Conservation (phyloP, 2,113 vertebrate genomes). For the Pipa parva region DNA sequence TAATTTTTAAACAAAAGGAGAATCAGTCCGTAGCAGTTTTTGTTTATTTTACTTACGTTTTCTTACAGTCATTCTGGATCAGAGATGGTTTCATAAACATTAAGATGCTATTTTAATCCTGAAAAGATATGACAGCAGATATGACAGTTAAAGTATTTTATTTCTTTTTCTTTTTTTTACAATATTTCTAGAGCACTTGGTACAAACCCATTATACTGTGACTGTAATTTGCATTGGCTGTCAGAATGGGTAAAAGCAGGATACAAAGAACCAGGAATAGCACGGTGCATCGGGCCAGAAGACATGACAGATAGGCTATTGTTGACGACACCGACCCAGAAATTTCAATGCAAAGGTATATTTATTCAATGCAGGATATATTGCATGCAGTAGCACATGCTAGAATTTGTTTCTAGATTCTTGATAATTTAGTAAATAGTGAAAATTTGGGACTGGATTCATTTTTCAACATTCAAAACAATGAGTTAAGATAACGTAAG, state of each 20-base stretch:
- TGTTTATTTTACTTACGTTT: neutral
- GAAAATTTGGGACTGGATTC: too few species aligned
- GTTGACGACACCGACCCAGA: slow-evolving; percentile 88
- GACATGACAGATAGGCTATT: slow-evolving; percentile 90
- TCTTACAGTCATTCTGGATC: neutral
- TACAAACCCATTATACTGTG: slow-evolving; percentile 91
- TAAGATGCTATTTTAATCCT: neutral
- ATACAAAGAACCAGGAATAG: slow-evolving; percentile 95
- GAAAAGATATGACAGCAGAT: neutral
- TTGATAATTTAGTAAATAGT: too few species aligned
- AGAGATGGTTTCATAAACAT: neutral
- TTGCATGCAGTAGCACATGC: neutral
- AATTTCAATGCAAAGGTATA: slow-evolving; percentile 92
- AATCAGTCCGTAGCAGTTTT: neutral
- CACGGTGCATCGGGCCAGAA: slow-evolving; percentile 85
- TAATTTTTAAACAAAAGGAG: slow-evolving; percentile 2
- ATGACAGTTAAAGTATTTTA: neutral
- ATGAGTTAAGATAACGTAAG: too few species aligned
- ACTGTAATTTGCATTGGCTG: slow-evolving; percentile 93
- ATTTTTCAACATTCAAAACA: too few species aligned
- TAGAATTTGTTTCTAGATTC: neutral
- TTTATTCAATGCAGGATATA: neutral
- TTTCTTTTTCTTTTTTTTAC: slow-evolving; percentile 21
- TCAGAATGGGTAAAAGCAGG: slow-evolving; percentile 97
- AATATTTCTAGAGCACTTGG: slow-evolving; percentile 76